phyloP scores from a whole-genome alignment of 2,888 invertebrate species.

The Blomia tropicalis region DNA sequence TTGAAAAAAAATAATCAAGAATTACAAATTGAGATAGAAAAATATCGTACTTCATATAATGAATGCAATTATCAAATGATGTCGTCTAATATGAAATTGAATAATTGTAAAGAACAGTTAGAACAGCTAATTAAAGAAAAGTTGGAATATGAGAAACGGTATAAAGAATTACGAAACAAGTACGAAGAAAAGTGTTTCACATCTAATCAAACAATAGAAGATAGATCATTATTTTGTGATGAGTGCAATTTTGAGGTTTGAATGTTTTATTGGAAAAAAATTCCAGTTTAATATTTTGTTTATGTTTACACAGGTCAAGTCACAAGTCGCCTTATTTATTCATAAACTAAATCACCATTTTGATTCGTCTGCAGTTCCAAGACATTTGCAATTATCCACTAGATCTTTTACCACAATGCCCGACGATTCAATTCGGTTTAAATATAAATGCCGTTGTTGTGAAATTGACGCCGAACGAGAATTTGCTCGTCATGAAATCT shows the following conservation, averaged over 20 bases:
- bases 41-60: background rate
- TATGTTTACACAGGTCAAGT: background rate
- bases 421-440: conserved; percentile 1
- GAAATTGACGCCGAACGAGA: conserved; percentile 1
- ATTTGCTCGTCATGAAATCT: conserved; percentile 17
- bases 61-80: conserved; percentile 6
- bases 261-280: too few species aligned
- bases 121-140: background rate
- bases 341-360: conserved; percentile 20
- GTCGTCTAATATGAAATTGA: background rate
- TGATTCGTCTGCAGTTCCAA: conserved; percentile 5
- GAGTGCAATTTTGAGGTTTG: conserved; percentile 14
- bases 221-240: background rate
- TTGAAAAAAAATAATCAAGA: conserved; percentile 3
- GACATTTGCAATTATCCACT: conserved; percentile 19
- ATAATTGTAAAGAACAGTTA: background rate
- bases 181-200: conserved; percentile 1
- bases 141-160: background rate
- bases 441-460: conserved; percentile 17
- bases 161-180: conserved; percentile 5
- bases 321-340: conserved; percentile 19
- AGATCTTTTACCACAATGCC: conserved; percentile 15
- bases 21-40: conserved; percentile 11
- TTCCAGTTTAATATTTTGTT: too few species aligned
- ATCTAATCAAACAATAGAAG: too few species aligned